Evolutionary conservation across 2,888 invertebrate species (phyloP), one percentile per base, ranked within the genome.

Genomic region (Aradus depressus): DNA sequence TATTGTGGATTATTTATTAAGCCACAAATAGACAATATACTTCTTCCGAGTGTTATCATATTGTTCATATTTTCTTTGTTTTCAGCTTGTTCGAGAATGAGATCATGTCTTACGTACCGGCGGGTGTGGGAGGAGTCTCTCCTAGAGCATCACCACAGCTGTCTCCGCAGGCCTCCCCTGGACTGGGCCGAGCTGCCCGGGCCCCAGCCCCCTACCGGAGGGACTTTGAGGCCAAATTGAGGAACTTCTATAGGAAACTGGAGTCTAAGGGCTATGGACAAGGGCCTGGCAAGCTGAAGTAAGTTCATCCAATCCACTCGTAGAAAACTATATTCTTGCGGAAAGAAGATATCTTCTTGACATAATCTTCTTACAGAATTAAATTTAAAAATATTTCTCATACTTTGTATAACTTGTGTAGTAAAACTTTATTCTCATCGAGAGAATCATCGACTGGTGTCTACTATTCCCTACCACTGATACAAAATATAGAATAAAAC

Each of bases 241-340:
- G 92, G 45, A 89, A 89, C 60, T 96, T 97, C 71, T 93, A 96
- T 67, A 74, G 90, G 57, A 93, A 93, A 69, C 73, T 97, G 32
- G 95, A 96, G 69, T 86, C 88, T 66, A 95, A 95, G 68, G 95
- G 96, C 44, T 95, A 90, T 62, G 96, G 95, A 1, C 95, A 95
- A 69, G 96, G 96, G 4, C 96, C 96, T 10, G 88, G 90, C 56
- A 96, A 96, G 70, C 77, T 96, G 60, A 95, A 92, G 93, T 95
- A 67, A 76, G 81, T 74, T 16, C n/a, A 4, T 2, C 26, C 26
- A 31, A 18, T 21, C 35, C 26, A 2, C 10, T n/a, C n/a, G n/a
- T n/a, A n/a, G n/a, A n/a, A n/a, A n/a, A n/a, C n/a, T n/a, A n/a
- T n/a, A n/a, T n/a, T n/a, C n/a, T n/a, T n/a, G n/a, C n/a, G n/a